phyloP scores from a whole-genome alignment of 2,113 vertebrate species.

The Dicrurus megarhynchus region DNA sequence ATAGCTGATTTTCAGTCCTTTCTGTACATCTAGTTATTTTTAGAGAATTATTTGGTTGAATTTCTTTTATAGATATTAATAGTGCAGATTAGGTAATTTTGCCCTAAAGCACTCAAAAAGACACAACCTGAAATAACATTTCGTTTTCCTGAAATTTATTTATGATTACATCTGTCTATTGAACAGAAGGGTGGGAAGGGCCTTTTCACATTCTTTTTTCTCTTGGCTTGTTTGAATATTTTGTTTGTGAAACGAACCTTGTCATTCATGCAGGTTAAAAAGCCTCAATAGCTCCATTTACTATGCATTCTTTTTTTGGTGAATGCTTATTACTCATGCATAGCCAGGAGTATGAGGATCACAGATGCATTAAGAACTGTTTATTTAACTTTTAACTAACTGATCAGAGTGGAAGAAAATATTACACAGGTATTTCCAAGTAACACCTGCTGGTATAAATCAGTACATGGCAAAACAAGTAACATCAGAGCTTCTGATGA shows the following conservation, averaged over 20 bases:
- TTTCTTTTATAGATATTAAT: neutral
- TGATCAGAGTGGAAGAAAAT: neutral
- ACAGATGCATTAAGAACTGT: neutral
- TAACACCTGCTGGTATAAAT: neutral
- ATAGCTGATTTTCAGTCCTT: neutral
- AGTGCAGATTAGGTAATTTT: neutral
- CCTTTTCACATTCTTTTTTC: neutral
- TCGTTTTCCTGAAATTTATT: neutral
- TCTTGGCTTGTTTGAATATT: neutral
- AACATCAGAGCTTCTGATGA: neutral
- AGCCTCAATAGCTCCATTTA: neutral
- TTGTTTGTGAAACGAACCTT: conserved; percentile 4
- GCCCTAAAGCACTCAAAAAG: neutral
- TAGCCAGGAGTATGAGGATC: neutral
- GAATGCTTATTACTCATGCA: neutral
- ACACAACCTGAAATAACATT: neutral
- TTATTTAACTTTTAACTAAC: neutral
- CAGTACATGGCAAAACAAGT: neutral
- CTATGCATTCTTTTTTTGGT: neutral
- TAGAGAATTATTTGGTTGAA: neutral
- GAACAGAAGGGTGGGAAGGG: neutral
- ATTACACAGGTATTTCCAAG: neutral
- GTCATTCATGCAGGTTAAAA: neutral
- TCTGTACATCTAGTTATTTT: neutral
- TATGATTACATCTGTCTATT: neutral